phyloP scores from a whole-genome alignment of 2,113 vertebrate species.

The Aramus guarauna region DNA sequence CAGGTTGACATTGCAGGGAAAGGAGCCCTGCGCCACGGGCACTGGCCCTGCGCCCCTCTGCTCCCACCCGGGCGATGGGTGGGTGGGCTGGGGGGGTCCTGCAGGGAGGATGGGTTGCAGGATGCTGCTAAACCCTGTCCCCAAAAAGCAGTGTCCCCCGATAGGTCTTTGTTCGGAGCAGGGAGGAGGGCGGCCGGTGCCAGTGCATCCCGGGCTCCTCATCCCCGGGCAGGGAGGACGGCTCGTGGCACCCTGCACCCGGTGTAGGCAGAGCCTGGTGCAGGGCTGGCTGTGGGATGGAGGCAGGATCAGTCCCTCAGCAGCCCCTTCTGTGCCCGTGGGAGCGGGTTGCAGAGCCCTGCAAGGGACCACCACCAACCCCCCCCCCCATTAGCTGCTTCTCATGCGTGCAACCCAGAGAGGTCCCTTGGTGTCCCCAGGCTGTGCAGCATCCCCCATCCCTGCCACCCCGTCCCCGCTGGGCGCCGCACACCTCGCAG shows the following conservation, averaged over 20 bases:
- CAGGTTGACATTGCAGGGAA: conserved; percentile 56
- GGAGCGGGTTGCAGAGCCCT: neutral
- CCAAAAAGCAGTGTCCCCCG: neutral
- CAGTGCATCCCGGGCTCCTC: neutral
- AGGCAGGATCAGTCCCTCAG: neutral
- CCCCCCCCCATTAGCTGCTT: neutral
- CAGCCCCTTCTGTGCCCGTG: neutral
- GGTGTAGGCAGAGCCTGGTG: neutral
- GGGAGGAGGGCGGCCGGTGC: neutral
- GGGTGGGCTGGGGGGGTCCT: neutral
- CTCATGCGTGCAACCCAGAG: neutral
- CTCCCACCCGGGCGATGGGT: neutral
- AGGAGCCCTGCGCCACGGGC: neutral
- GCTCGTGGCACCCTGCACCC: neutral
- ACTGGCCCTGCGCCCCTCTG: neutral
- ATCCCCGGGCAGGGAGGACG: fast-evolving
- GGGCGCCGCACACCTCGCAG: fast-evolving
- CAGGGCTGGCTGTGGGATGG: neutral
- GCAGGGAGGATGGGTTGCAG: neutral
- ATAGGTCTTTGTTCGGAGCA: neutral
- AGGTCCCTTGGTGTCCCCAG: neutral
- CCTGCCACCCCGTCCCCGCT: neutral
- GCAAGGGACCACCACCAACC: neutral
- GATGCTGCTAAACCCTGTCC: neutral
- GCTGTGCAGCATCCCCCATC: neutral